phyloP scores from a whole-genome alignment of 1,140 invertebrate species.

The Teleogryllus occipitalis region DNA sequence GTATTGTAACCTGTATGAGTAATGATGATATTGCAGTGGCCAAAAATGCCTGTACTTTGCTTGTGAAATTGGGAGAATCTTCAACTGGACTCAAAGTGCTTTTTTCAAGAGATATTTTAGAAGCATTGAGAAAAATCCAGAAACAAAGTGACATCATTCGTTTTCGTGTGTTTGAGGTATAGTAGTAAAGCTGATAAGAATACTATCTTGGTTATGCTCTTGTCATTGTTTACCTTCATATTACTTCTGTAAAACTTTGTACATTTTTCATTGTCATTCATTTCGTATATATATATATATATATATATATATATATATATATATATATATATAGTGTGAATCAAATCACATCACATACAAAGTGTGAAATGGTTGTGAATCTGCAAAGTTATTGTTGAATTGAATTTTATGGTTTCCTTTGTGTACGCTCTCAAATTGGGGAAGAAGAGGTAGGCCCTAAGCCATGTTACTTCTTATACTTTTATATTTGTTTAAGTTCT shows the following conservation, averaged over 20 bases:
- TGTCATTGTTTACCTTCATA: conserved; percentile 14
- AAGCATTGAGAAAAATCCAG: conserved; percentile 42
- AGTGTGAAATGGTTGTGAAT: conserved; percentile 9
- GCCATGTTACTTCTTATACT: too few species aligned
- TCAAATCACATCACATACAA: too few species aligned
- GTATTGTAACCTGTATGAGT: conserved; percentile 44
- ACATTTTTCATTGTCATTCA: background rate
- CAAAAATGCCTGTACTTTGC: conserved; percentile 45
- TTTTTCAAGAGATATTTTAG: conserved; percentile 40
- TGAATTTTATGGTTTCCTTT: conserved; percentile 18
- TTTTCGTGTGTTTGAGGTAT: conserved; percentile 55
- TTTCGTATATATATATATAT: too few species aligned
- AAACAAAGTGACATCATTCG: conserved; percentile 43
- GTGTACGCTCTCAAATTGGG: too few species aligned
- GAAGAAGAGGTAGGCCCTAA: too few species aligned
- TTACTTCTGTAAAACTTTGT: conserved; percentile 8
- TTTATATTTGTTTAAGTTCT: too few species aligned
- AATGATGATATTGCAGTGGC: conserved; percentile 52
- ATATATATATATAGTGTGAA: too few species aligned
- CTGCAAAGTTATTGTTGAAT: conserved; percentile 20
- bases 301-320: background rate
- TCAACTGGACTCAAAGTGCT: conserved; percentile 38
- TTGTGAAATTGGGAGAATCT: conserved; percentile 42
- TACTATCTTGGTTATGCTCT: conserved; percentile 15
- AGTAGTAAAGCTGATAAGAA: conserved; percentile 21